Evolutionary conservation across 2,888 invertebrate genomes (phyloP), one percentile per base, ranked within the genome.

Genomic region (Aphidoletes aphidimyza): DNA sequence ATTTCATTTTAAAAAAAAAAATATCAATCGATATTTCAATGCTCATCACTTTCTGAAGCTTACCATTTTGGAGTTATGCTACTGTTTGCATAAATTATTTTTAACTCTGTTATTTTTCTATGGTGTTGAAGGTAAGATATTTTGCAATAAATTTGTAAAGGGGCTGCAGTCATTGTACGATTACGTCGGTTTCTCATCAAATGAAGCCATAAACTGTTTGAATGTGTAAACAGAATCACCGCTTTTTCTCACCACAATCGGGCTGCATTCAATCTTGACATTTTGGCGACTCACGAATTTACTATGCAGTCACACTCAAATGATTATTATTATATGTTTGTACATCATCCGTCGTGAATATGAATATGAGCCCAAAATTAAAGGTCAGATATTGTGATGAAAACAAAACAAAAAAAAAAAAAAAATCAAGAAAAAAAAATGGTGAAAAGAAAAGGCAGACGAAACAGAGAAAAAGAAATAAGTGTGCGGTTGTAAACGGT

Each of bases 1-100:
- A 69, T 30, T 69, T 69, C 3, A 69, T 30, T 69, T 69, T 5
- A n/a, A n/a, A n/a, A n/a, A n/a, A n/a, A n/a, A n/a, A n/a, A 69
- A 69, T 69, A 11, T 69, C n/a, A 69, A 69, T 69, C 34, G 69
- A 69, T 69, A 30, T 69, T 69, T 69, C 30, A 69, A 69, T 69
- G 54, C 54, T 54, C 9, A 22, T 22, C n/a, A 69, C 69, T 69
- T 69, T 30, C n/a, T 69, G 26, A 30, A 9, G 42, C 42, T 42
- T 14, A 69, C 69, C 1, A 69, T 2, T 30, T 11, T 30, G 14
- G 42, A 9, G 42, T 42, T 14, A 6, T 26, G 19, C 30, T 30
- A 11, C 69, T 69, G 69, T 69, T 69, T 69, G 14, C 69, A 69
- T 69, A 69, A 69, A 69, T 30, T 30, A 30, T 69, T 30, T 69